Conservation (phyloP, 2,888 invertebrate genomes). For the Notodonta ziczac region DNA sequence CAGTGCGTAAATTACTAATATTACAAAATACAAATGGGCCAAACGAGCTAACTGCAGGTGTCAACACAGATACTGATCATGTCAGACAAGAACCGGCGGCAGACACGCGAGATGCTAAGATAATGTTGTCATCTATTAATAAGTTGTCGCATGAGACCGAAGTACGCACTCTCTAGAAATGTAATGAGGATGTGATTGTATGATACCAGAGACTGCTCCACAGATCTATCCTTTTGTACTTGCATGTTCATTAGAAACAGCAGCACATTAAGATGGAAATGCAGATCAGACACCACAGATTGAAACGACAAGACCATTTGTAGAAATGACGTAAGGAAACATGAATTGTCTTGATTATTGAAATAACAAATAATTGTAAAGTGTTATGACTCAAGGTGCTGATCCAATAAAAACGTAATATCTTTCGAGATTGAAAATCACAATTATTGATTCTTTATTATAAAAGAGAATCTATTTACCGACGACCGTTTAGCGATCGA, state of each 20-base stretch:
- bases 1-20: conserved; percentile 8
- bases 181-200: conserved; percentile 29
- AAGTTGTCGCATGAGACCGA: conserved; percentile 34
- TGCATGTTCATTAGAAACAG: background rate
- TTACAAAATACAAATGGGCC: conserved; percentile 23
- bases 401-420: conserved; percentile 25
- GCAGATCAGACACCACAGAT: background rate
- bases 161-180: conserved; percentile 26
- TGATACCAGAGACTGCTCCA: background rate
- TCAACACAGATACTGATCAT: conserved; percentile 48
- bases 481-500: background rate
- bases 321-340: background rate
- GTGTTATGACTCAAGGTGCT: background rate
- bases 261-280: background rate
- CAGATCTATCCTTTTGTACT: background rate
- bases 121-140: conserved; percentile 50
- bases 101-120: conserved; percentile 49
- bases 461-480: conserved; percentile 2
- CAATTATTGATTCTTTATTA: conserved; percentile 15
- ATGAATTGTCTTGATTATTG: background rate
- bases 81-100: conserved; percentile 37
- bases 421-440: conserved; percentile 18
- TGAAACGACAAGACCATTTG: background rate
- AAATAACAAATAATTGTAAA: background rate
- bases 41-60: conserved; percentile 40